A percentile compares a stretch with the other conserved stretches of the same genome.
phyloP scores from a whole-genome alignment of 1,140 invertebrate species.

The Drosophila yakuba region DNA sequence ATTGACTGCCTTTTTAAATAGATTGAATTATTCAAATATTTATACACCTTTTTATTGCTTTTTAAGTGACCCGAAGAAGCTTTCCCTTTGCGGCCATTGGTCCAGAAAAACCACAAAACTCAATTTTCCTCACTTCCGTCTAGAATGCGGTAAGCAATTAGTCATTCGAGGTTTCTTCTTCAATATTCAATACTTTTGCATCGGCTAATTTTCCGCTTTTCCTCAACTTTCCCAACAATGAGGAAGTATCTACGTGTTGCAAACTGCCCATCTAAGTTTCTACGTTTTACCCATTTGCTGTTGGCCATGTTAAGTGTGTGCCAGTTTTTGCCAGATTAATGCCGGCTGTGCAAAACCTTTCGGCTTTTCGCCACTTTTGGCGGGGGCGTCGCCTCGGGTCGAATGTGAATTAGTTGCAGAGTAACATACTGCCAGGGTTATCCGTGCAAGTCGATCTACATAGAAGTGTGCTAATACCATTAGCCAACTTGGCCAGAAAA shows the following conservation, averaged over 20 bases:
- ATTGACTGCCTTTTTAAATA: neutral
- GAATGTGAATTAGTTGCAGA: slow-evolving; percentile 32
- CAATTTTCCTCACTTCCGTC: slow-evolving; percentile 18
- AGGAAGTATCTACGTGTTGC: slow-evolving; percentile 34
- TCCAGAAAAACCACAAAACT: slow-evolving; percentile 17
- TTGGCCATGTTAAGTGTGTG: slow-evolving; percentile 26
- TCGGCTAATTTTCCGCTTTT: slow-evolving; percentile 28
- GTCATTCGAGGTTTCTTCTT: slow-evolving; percentile 25
- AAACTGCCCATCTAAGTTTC: slow-evolving; percentile 29
- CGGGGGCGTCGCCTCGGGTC: slow-evolving; percentile 38
- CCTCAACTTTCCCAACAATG: slow-evolving; percentile 35
- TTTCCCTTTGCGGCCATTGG: slow-evolving; percentile 13
- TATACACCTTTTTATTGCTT: neutral
- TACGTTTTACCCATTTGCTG: slow-evolving; percentile 1
- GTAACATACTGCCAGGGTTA: slow-evolving; percentile 45
- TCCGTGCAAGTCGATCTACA: slow-evolving; percentile 34
- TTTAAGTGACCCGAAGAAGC: neutral
- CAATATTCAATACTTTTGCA: slow-evolving; percentile 6
- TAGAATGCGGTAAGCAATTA: slow-evolving; percentile 24
- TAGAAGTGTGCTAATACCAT: slow-evolving; percentile 35
- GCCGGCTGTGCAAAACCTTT: slow-evolving; percentile 22
- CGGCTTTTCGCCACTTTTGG: slow-evolving; percentile 15
- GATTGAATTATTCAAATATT: neutral
- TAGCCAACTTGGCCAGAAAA: slow-evolving; percentile 27
- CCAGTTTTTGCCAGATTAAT: slow-evolving; percentile 22